Base-by-base conservation (phyloP, 2,797 vertebrate species). In the Microchirus variegatus region DNA sequence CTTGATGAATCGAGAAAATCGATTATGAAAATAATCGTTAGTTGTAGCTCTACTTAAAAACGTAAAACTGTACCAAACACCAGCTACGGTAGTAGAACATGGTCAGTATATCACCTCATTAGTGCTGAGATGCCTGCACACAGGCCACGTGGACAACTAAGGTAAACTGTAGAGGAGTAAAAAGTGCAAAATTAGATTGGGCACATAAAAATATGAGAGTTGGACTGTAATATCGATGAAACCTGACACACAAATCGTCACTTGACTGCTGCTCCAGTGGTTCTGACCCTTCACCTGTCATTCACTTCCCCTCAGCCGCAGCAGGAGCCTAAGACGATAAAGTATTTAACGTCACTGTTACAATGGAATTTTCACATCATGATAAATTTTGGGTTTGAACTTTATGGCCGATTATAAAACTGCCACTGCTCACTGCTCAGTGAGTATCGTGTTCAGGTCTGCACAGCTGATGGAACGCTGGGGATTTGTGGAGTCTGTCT, bases 371-470 rank as follows among this genome's bases (percentile, higher is more conserved):
- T 18, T 46, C 38, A 58, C 42, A 43, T 16, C 16, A 44, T 42
- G 43, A 17, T 6, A 37, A 14, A 41, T 4, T 31, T 10, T 18
- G 37, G 26, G 14, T 61, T 44, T 44, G 6, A 22, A n/a, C 4
- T 53, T 38, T 38, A 53, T 3, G 10, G 16, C n/a, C 36, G 19
- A 13, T 37, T 13, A 46, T 64, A 58, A 62, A 73, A 13, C 31
- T 54, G 47, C 68, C 52, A 36, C 16, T 10, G 53, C 42, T 71
- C 52, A 36, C 16, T 10, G 53, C 42, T 54, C 38, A 58, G 43
- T 38, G 6, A 43, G 13, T 3, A 18, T 22, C 10, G 18, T 9
- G 13, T 40, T 59, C 60, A 26, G 26, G 18, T 19, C 19, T 9
- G 40, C 10, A 16, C 6, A 2, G 53, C 38, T 31, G 37, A 53